Evolutionary conservation across 2,888 invertebrate genomes (phyloP).

Genomic region (Amphipyra tragopoginis): DNA sequence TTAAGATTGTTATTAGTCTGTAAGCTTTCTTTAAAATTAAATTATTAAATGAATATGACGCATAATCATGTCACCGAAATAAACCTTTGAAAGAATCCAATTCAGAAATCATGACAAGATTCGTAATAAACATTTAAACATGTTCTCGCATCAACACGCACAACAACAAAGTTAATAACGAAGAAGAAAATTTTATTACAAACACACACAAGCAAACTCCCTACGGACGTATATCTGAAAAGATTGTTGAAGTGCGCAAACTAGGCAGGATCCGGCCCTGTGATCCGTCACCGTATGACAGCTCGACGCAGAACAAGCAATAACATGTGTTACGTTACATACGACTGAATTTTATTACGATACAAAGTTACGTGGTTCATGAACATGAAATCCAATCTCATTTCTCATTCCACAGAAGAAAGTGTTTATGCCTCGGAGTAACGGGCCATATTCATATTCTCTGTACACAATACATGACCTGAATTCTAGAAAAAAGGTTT

Average conservation of each 20-base stretch:
- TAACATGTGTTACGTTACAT: conserved; percentile 70
- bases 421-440: conserved; percentile 36
- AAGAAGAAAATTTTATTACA: conserved; percentile 46
- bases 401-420: conserved; percentile 50
- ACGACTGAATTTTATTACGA: conserved; percentile 72
- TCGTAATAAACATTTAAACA: conserved; percentile 47
- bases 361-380: conserved; percentile 62
- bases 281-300: conserved; percentile 72
- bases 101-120: conserved; percentile 26
- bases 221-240: conserved; percentile 25
- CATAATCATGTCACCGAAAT: conserved; percentile 7
- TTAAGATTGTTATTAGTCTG: too few relatives aligned
- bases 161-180: conserved; percentile 50
- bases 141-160: conserved; percentile 29
- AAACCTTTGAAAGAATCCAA: conserved; percentile 9
- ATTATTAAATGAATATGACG: background rate
- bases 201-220: conserved; percentile 28
- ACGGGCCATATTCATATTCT: conserved; percentile 51
- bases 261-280: conserved; percentile 58
- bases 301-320: conserved; percentile 69
- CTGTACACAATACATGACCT: conserved; percentile 46
- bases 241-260: conserved; percentile 52
- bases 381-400: conserved; percentile 67
- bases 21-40: too few relatives aligned
- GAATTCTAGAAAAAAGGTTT: conserved; percentile 53